A percentile compares a stretch with the other conserved stretches of the same genome.
Conservation (phyloP, 2,888 invertebrate genomes). For the Dioctria linearis region DNA sequence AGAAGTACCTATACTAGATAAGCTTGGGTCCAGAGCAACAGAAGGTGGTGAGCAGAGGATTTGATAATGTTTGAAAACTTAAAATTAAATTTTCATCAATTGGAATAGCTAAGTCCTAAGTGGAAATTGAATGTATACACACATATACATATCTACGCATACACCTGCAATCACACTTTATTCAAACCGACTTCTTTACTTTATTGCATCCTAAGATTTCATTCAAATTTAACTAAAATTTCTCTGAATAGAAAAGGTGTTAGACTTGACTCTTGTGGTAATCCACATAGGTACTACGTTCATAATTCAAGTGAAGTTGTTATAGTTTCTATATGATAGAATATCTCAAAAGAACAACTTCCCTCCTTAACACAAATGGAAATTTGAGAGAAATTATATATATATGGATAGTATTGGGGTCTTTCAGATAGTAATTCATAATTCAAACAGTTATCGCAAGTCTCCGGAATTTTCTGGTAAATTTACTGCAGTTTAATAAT, state of each 20-base stretch:
- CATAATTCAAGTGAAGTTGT: too few species aligned
- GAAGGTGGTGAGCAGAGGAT: not conserved
- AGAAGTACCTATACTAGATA: not conserved
- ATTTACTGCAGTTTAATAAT: slow-evolving; percentile 57
- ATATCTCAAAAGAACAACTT: slow-evolving; percentile 11
- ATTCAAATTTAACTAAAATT: slow-evolving; percentile 23
- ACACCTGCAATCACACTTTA: not conserved
- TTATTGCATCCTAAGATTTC: slow-evolving; percentile 6
- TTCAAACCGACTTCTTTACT: not conserved
- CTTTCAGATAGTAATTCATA: slow-evolving; percentile 54
- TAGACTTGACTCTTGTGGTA: slow-evolving; percentile 30
- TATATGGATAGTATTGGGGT: not conserved
- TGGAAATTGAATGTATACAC: slow-evolving; percentile 6
- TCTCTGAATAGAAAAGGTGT: slow-evolving; percentile 39
- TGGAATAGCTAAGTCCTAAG: slow-evolving; percentile 48
- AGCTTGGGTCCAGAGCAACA: not conserved
- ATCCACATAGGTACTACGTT: slow-evolving; percentile 3
- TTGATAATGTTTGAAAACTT: slow-evolving; percentile 52
- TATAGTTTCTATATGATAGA: too few species aligned
- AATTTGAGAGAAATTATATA: not conserved
- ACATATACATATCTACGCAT: not conserved
- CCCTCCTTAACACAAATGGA: slow-evolving; percentile 7
- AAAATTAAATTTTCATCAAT: slow-evolving; percentile 57
- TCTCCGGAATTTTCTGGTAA: slow-evolving; percentile 58
- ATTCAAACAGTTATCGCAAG: slow-evolving; percentile 57